These are phyloP conservation scores for Pempheris klunzingeri DNA, from an alignment of 2,797 vertebrate species.

Conservation along the genomic window DNA sequence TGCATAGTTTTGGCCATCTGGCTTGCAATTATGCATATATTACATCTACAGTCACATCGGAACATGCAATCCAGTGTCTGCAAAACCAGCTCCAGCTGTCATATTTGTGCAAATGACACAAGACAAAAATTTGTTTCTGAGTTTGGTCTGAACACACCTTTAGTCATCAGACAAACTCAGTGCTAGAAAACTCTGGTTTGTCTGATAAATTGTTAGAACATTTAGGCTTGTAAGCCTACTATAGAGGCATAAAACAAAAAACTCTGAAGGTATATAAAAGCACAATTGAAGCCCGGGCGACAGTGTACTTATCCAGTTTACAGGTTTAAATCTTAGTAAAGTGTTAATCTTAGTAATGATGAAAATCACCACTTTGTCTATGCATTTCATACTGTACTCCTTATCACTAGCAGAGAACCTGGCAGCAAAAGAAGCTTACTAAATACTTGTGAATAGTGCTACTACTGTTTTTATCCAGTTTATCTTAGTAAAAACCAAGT, in stretches of 20 bases:
- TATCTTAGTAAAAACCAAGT: slow-evolving; percentile 63
- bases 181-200: neutral
- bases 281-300: slow-evolving; percentile 65
- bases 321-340: slow-evolving; percentile 68
- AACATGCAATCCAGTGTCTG: neutral
- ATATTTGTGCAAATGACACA: neutral
- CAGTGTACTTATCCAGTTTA: slow-evolving; percentile 68
- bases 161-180: neutral
- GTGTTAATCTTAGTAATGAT: slow-evolving; percentile 76
- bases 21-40: neutral
- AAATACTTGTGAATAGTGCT: slow-evolving; percentile 44
- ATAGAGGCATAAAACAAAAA: slow-evolving; percentile 14
- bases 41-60: no score
- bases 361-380: slow-evolving; percentile 61
- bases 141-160: slow-evolving; percentile 31
- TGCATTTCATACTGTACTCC: slow-evolving; percentile 69
- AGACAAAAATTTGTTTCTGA: neutral
- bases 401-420: slow-evolving; percentile 37
- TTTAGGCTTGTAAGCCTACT: neutral
- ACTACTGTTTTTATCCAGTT: slow-evolving; percentile 48
- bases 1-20: neutral
- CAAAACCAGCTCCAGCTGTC: neutral
- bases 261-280: slow-evolving; percentile 58
- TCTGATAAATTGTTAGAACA: slow-evolving; percentile 4
- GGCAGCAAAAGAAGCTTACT: slow-evolving; percentile 26